Evolutionary conservation across 1,140 invertebrate species (phyloP), one percentile per base, ranked within the genome.

Genomic region (Drosophila kurseongensis): DNA sequence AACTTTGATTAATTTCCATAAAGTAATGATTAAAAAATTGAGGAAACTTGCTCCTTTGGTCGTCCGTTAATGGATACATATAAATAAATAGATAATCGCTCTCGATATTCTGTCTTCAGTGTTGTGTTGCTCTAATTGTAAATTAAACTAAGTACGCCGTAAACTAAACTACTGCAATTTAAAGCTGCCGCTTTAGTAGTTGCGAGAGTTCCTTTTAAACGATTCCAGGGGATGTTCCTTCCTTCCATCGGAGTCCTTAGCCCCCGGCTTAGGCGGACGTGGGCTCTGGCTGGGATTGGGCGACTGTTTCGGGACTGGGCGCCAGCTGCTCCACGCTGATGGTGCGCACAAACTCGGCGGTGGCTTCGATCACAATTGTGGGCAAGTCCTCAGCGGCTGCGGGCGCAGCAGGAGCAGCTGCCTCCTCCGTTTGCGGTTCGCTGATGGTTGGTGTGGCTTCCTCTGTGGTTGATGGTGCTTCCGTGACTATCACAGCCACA

Each of bases 151-250:
- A 76, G 55, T 75, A 71, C 35, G 60, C 29, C 69, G 74, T 83
- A 82, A 84, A 79, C 75, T 89, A 89, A 67, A 77, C 69, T 88
- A 89, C 76, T 88, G 84, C 83, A 88, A 73, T 88, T 83, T 80
- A 88, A 88, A 89, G 83, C 84, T 89, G 83, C 76, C 76, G 83
- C 83, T 88, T 89, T 89, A 83, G 57, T 80, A 77, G 83, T 88
- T 88, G 83, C 84, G 84, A 83, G 80, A 88, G 84, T 83, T 79
- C 54, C 48, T 61, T 67, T 58, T 27, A 80, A 51, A 79, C 67
- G 32, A 62, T 56, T 23, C 44, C 44, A 4, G 16, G 18, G n/a
- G 38, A 12, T 41, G n/a, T 38, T 29, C 12, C 4, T 16, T 61
- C 8, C 12, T 13, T 14, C 47, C 47, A 27, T 50, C 29, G 29